Conservation (phyloP, 2,888 invertebrate species). For the Dryobota labecula region DNA sequence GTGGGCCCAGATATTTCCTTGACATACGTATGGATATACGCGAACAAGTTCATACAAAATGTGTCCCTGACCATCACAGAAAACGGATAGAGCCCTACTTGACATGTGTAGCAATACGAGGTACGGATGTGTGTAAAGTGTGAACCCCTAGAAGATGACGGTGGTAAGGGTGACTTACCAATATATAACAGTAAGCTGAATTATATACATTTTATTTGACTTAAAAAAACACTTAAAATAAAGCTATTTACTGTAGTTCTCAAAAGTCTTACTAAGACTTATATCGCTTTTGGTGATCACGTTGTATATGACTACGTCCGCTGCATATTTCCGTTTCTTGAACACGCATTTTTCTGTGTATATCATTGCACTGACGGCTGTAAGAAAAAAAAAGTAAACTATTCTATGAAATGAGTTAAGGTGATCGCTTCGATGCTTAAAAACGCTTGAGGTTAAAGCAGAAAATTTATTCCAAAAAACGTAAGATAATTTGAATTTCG, state of each 20-base stretch:
- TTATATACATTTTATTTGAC: slow-evolving; percentile 47
- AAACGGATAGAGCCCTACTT: too few relatives aligned
- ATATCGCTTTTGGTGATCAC: slow-evolving; percentile 81
- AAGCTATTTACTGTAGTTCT: slow-evolving; percentile 13
- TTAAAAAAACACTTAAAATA: slow-evolving; percentile 39
- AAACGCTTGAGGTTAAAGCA: too few relatives aligned
- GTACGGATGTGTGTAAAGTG: background rate
- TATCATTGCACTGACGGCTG: slow-evolving; percentile 84
- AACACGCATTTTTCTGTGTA: slow-evolving; percentile 80
- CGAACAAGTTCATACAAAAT: background rate
- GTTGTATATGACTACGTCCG: slow-evolving; percentile 74
- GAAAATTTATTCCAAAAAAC: background rate
- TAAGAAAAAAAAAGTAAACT: slow-evolving; percentile 55
- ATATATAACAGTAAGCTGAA: slow-evolving; percentile 6
- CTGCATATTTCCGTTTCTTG: slow-evolving; percentile 71
- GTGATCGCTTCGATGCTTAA: background rate
- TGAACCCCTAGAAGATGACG: background rate
- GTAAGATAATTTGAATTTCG: background rate
- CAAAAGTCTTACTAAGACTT: slow-evolving; percentile 69
- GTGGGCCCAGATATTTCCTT: background rate
- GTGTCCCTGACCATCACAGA: background rate
- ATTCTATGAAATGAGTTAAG: background rate
- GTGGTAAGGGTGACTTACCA: too few relatives aligned
- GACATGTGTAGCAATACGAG: background rate
- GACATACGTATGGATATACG: fast-evolving